Evolutionary conservation across 2,888 invertebrate genomes (phyloP).

Genomic region (Platycheirus albimanus): DNA sequence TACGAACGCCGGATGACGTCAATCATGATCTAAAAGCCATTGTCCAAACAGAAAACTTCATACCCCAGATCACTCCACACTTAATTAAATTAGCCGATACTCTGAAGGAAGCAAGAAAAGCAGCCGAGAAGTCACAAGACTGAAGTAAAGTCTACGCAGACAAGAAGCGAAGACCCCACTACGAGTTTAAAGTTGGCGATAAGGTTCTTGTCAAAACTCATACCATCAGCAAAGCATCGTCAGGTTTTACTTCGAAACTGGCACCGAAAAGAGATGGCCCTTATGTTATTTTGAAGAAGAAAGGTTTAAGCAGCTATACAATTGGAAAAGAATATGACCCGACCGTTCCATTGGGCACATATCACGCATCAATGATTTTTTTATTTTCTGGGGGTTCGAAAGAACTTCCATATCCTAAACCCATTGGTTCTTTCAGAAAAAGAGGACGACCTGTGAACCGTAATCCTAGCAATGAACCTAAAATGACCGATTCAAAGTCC

Average conservation of each 20-base stretch:
- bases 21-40: no score
- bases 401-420: constrained; percentile 11
- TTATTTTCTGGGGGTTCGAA: constrained; percentile 14
- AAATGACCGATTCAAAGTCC: constrained; percentile 4
- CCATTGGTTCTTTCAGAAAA: constrained; percentile 15
- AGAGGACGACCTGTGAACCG: constrained; percentile 14
- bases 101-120: constrained; percentile 5
- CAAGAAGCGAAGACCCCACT: no score
- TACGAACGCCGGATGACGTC: neutral
- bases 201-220: constrained; percentile 23
- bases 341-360: constrained; percentile 15
- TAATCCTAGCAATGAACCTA: constrained; percentile 2
- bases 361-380: constrained; percentile 23
- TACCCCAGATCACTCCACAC: constrained; percentile 56
- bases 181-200: no score
- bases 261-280: constrained; percentile 17
- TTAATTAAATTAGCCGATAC: constrained; percentile 44
- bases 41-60: constrained; percentile 48
- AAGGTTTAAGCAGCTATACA: constrained; percentile 25
- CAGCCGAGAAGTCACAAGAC: no score
- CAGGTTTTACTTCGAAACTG: constrained; percentile 34
- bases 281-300: constrained; percentile 33
- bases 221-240: constrained; percentile 12
- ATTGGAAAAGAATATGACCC: constrained; percentile 4
- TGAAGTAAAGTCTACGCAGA: constrained; percentile 7